Evolutionary conservation across 2,797 vertebrate species (phyloP), one percentile per base, ranked within the genome.

Genomic region (Bucorvus abyssinicus): DNA sequence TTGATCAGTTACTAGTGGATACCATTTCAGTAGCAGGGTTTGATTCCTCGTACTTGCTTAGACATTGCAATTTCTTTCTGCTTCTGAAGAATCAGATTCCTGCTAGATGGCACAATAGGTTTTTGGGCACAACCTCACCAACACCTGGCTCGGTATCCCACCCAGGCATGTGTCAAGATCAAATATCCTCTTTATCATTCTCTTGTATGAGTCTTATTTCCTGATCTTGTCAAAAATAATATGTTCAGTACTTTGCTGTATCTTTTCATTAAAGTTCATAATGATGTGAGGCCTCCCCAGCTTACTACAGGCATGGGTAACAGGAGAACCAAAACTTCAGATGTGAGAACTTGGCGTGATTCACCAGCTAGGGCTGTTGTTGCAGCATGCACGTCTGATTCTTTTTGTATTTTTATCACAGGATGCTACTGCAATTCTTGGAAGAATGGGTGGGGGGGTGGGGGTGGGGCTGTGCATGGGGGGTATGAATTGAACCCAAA

Each of bases 401-500:
- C 0, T 69, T 83, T 55, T n/a, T 2, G 2, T 69, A 16, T 68
- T 85, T 86, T 64, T 78, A 36, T 89, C 36, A 19, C 4, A 53
- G 29, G 29, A 49, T 81, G 17, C 38, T 78, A 19, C 57, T 84
- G 24, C 53, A 63, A 49, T 94, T 92, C 82, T 94, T 93, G 78
- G 94, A 96, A 70, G 61, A 20, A 80, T 44, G 38, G 38, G 12
- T 40, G 38, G 38, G 38, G 38, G 38, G 38, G 81, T 40, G 65
- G 68, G 84, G 15, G 26, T n/a, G n/a, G n/a, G n/a, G n/a, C n/a
- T n/a, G n/a, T n/a, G n/a, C n/a, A 83, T 40, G 65, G 68, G 84
- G 15, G 26, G n/a, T 78, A 34, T 92, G 93, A 88, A 93, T 89
- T 83, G 24, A 85, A 56, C 27, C 2, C 57, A 94, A 84, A 96